Base-by-base conservation (phyloP, 1,140 invertebrate species). In the Halyomorpha halys region DNA sequence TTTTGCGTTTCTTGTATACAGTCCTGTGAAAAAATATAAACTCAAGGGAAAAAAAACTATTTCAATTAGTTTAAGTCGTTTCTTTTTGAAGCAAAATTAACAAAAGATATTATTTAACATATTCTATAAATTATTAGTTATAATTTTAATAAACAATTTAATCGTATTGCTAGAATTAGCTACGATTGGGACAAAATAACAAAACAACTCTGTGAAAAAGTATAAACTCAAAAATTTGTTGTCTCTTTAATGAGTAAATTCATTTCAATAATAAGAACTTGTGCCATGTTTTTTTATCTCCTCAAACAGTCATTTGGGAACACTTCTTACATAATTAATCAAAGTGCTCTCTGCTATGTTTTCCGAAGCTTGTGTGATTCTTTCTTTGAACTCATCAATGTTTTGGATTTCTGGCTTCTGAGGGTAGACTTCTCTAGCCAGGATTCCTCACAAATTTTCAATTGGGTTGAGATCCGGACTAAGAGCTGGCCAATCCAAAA, bases 11-110 rank as follows among this genome's bases (percentile, higher is more conserved):
- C n/a, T n/a, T n/a, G n/a, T n/a, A n/a, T 44, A 44, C 9, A 44
- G 44, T 44, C 44, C 44, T 44, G 44, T 44, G 44, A 44, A 44
- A 44, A 44, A 44, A 44, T 44, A 44, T 44, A 44, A 44, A 44
- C 16, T 44, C 44, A 44, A 44, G 44, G 44, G 44, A 44, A 44
- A 44, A 44, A 44, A 44, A 44, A 9, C 16, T 44, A 44, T 44
- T 44, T 44, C 44, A 44, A 44, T 44, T 44, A 16, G 44, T 9
- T 44, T 44, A 44, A n/a, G n/a, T n/a, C 16, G 9, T 11, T 44
- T 44, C 16, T 11, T 44, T 44, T 44, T 44, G 44, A 11, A 11
- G 16, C 16, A 9, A 11, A 16, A 44, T 9, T 44, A 11, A 44
- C 44, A 44, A 44, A 44, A 44, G 44, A 44, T 44, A 44, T 44